Percentiles rank a stretch among this genome's conserved stretches.
Conservation (phyloP, 1,140 invertebrate species). For the Cydia pomonella region DNA sequence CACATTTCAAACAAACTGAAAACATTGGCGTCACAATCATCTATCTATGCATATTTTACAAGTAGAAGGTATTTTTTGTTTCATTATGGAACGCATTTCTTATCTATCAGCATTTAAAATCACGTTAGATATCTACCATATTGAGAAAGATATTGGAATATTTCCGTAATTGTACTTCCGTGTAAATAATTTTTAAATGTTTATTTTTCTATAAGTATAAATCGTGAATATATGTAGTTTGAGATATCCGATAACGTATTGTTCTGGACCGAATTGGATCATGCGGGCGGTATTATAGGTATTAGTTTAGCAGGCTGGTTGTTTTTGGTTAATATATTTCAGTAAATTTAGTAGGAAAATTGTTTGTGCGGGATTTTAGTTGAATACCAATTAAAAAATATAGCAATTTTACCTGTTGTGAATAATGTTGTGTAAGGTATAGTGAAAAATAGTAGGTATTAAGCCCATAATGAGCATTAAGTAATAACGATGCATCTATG, state of each 20-base stretch:
- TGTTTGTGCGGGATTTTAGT: background rate
- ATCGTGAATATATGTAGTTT: background rate
- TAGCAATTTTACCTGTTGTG: background rate
- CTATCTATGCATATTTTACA: too few relatives aligned
- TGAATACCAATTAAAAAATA: background rate
- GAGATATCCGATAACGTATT: slow-evolving; percentile 27
- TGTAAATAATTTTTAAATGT: background rate
- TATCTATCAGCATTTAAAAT: too few relatives aligned
- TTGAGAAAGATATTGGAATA: background rate
- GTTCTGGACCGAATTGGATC: slow-evolving; percentile 20
- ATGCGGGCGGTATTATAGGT: slow-evolving; percentile 11
- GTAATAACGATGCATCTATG: background rate
- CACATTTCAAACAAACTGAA: background rate
- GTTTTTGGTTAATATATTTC: background rate
- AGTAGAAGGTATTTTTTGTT: too few relatives aligned
- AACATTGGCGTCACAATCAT: background rate
- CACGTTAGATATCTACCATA: too few relatives aligned
- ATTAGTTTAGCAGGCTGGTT: background rate
- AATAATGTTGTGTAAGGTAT: background rate
- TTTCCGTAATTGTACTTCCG: background rate
- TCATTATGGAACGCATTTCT: too few relatives aligned
- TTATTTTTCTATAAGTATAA: slow-evolving; percentile 1
- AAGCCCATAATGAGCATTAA: background rate
- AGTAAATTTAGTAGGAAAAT: background rate
- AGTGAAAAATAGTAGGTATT: background rate